phyloP scores from a whole-genome alignment of 2,888 invertebrate species.

The Temnothorax unifasciatus region DNA sequence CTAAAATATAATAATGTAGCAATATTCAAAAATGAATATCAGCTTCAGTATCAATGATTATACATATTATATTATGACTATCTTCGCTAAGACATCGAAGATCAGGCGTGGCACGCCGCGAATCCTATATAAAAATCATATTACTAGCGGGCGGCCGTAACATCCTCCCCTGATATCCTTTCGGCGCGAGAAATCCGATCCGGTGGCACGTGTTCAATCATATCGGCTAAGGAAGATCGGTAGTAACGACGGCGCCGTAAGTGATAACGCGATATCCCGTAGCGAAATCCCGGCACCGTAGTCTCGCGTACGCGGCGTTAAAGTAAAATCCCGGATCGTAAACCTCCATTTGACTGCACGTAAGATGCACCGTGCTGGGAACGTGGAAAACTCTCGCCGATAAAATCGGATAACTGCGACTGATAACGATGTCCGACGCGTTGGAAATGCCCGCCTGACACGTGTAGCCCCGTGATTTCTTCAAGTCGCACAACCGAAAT shows the following conservation, averaged over 20 bases:
- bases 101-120: background rate
- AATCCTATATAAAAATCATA: slow-evolving; percentile 40
- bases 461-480: background rate
- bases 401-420: slow-evolving; percentile 51
- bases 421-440: slow-evolving; percentile 31
- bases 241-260: slow-evolving; percentile 23
- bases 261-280: slow-evolving; percentile 36
- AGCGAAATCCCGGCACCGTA: slow-evolving; percentile 13
- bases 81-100: background rate
- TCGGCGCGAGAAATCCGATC: slow-evolving; percentile 12
- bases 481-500: background rate
- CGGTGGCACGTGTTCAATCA: slow-evolving; percentile 33
- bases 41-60: background rate
- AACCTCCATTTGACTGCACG: slow-evolving; percentile 55
- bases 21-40: background rate
- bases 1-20: background rate
- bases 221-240: slow-evolving; percentile 22
- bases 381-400: slow-evolving; percentile 37
- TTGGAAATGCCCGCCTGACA: slow-evolving; percentile 17
- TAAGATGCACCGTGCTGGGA: slow-evolving; percentile 19
- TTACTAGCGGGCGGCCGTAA: slow-evolving; percentile 17
- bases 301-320: slow-evolving; percentile 24
- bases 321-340: slow-evolving; percentile 43
- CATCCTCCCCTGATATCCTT: slow-evolving; percentile 11
- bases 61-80: background rate